These are phyloP conservation scores for Bombus sylvicola DNA, from an alignment of 1,140 invertebrate species.

Conservation along the genomic window DNA sequence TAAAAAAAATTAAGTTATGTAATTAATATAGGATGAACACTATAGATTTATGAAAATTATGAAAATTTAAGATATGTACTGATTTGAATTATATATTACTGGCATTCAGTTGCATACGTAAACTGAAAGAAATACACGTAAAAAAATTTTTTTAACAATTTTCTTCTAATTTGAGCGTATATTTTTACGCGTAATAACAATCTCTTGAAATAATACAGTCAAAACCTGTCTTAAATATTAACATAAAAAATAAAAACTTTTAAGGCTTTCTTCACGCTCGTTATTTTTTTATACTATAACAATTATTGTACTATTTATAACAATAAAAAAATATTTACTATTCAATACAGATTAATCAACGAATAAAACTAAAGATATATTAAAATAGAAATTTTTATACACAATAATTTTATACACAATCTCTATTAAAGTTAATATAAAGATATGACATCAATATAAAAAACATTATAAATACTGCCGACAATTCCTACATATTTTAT, in stretches of 20 bases:
- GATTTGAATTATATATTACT: not conserved
- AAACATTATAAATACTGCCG: constrained; percentile 36
- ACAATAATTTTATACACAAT: constrained; percentile 26
- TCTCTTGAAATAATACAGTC: not conserved
- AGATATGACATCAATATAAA: constrained; percentile 30
- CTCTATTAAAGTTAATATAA: constrained; percentile 19
- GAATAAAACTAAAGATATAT: not conserved
- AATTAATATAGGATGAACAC: not conserved
- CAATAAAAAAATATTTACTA: constrained; percentile 3
- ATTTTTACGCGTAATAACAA: not conserved
- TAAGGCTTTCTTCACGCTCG: not conserved
- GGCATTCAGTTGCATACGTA: not conserved
- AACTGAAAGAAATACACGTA: not conserved
- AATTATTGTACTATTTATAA: not conserved
- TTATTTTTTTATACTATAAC: not conserved
- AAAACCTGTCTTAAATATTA: not conserved
- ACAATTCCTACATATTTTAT: constrained; percentile 14
- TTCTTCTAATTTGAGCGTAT: not conserved
- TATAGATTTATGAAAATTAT: not conserved
- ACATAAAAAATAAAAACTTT: not conserved
- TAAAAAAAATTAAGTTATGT: not conserved
- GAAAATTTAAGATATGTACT: not conserved
- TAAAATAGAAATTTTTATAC: constrained; percentile 25
- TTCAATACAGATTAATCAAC: not conserved
- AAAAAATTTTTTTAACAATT: not conserved